phyloP scores from a whole-genome alignment of 2,888 invertebrate genomes.

The Drosophila atripex region DNA sequence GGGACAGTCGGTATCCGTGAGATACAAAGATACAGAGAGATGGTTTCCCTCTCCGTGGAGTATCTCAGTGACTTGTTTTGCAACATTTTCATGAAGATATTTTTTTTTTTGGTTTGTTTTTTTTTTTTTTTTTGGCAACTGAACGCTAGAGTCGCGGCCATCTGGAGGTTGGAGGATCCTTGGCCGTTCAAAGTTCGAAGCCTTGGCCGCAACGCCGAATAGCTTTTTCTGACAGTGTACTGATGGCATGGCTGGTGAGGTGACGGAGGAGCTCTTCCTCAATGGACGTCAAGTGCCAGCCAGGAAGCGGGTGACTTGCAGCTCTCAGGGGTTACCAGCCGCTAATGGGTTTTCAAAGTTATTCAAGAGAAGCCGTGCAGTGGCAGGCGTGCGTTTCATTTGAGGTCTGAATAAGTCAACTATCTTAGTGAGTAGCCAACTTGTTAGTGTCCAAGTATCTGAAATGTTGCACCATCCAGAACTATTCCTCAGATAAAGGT shows the following conservation, averaged over 20 bases:
- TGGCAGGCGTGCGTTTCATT: neutral
- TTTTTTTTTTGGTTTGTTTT: neutral
- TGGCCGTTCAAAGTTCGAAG: neutral
- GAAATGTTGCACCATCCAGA: neutral
- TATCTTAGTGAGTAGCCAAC: too few relatives aligned
- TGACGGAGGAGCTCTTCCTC: neutral
- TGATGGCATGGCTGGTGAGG: neutral
- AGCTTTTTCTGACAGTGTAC: neutral
- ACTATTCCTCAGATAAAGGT: neutral
- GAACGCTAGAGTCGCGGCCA: constrained; percentile 7
- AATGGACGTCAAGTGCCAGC: neutral
- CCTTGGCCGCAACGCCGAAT: neutral
- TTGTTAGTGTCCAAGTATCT: too few relatives aligned
- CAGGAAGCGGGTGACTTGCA: neutral
- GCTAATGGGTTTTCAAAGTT: constrained; percentile 10
- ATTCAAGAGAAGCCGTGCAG: neutral
- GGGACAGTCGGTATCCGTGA: constrained; percentile 21
- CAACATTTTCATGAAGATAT: constrained; percentile 53
- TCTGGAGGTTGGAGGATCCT: too few relatives aligned
- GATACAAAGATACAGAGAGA: constrained; percentile 5
- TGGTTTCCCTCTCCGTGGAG: constrained; percentile 15
- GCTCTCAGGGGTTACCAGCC: neutral
- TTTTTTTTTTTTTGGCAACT: neutral
- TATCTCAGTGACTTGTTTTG: constrained; percentile 58
- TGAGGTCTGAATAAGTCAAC: too few relatives aligned